These are phyloP conservation scores for Nicator chloris DNA, from an alignment of 2,113 vertebrate genomes.

Conservation along the genomic window DNA sequence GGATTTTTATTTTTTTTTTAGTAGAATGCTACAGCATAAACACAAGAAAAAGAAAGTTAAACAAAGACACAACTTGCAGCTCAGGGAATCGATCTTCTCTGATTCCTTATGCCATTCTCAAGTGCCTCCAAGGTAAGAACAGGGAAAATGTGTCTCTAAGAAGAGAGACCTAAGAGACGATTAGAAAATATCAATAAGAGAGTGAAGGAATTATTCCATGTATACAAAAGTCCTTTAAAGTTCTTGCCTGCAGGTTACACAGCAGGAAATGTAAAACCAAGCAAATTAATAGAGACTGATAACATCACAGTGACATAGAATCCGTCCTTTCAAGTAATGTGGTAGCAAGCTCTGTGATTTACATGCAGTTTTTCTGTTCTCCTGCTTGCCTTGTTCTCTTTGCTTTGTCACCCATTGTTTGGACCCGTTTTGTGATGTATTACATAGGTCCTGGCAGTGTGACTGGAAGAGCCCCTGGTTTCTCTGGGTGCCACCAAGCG, in stretches of 20 bases:
- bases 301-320: neutral
- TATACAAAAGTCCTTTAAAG: neutral
- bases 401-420: neutral
- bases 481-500: neutral
- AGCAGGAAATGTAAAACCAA: neutral
- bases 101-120: neutral
- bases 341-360: neutral
- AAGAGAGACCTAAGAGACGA: neutral
- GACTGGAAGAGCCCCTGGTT: neutral
- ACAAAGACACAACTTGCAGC: neutral
- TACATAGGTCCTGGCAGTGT: neutral
- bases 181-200: neutral
- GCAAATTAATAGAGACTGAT: neutral
- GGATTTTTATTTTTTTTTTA: neutral
- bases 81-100: neutral
- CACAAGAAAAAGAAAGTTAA: neutral
- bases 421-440: neutral
- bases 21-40: neutral
- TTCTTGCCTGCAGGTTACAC: neutral
- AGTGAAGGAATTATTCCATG: neutral
- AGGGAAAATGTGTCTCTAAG: neutral
- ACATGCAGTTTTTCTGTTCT: neutral
- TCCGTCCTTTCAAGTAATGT: neutral
- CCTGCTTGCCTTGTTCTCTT: neutral
- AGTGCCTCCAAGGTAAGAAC: neutral